A percentile compares a stretch with the other conserved stretches of the same genome.
These are phyloP conservation scores for Eulimnadia texana DNA, from an alignment of 1,140 invertebrate genomes.

Conservation along the genomic window DNA sequence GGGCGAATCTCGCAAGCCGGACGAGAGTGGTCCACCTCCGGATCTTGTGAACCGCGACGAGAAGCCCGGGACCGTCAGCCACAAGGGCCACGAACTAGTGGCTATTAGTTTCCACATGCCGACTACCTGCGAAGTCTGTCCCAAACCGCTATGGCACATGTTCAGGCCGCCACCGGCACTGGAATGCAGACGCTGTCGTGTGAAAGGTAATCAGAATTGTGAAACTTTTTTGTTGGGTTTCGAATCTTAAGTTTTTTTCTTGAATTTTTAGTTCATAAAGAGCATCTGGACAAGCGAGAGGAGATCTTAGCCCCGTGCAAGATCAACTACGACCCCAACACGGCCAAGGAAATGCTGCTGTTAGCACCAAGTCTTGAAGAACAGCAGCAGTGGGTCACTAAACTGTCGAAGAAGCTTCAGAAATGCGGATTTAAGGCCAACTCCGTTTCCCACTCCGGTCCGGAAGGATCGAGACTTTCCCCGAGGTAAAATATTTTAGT, in stretches of 20 bases:
- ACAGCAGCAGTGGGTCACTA: conserved; percentile 81
- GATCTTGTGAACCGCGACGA: conserved; percentile 34
- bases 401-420: conserved; percentile 80
- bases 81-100: conserved; percentile 94
- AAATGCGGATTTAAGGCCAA: conserved; percentile 85
- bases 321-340: conserved; percentile 82
- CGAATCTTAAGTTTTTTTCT: too few relatives aligned
- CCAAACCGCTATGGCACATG: conserved; percentile 92
- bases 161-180: conserved; percentile 89
- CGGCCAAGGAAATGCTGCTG: conserved; percentile 79
- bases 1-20: conserved; percentile 73
- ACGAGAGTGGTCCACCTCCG: conserved; percentile 41
- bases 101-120: conserved; percentile 95
- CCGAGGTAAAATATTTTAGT: conserved; percentile 38
- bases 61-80: conserved; percentile 59
- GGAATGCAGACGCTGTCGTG: conserved; percentile 75
- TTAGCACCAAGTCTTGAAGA: conserved; percentile 69
- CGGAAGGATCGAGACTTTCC: conserved; percentile 44
- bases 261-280: conserved; percentile 71
- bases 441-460: conserved; percentile 31
- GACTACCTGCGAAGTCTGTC: conserved; percentile 92
- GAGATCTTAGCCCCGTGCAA: conserved; percentile 74
- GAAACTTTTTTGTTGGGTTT: conserved; percentile 7
- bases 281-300: conserved; percentile 69
- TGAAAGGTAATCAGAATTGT: conserved; percentile 4